Conservation (phyloP, 2,888 invertebrate species). For the Sialis lutaria region DNA sequence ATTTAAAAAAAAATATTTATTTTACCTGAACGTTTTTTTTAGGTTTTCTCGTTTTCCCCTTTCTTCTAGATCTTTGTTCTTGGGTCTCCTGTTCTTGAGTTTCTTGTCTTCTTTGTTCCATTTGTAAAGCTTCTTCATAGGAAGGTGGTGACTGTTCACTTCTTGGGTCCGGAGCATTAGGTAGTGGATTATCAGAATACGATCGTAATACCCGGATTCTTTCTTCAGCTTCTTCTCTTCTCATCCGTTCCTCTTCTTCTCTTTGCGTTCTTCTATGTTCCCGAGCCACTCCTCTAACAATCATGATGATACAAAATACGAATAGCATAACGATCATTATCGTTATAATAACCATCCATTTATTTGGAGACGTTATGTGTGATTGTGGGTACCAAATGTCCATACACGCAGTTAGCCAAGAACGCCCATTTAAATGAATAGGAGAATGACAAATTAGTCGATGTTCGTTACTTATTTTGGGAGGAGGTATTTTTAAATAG, state of each 20-base stretch:
- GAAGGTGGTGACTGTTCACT: constrained; percentile 54
- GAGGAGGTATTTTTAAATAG: constrained; percentile 37
- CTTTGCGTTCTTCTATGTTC: constrained; percentile 21
- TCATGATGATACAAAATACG: constrained; percentile 32
- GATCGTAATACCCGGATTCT: constrained; percentile 29
- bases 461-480: constrained; percentile 30
- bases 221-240: constrained; percentile 38
- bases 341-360: constrained; percentile 40
- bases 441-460: constrained; percentile 49
- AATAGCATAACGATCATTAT: constrained; percentile 34
- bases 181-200: constrained; percentile 23
- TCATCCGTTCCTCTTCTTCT: constrained; percentile 32
- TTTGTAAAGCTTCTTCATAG: constrained; percentile 58
- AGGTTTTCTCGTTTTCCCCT: no score
- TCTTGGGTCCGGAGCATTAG: constrained; percentile 48
- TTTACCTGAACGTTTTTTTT: no score
- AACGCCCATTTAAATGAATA: constrained; percentile 36
- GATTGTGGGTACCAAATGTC: constrained; percentile 36
- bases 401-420: constrained; percentile 52
- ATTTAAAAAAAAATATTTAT: no score
- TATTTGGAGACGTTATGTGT: constrained; percentile 21
- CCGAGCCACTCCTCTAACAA: constrained; percentile 35
- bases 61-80: no score
- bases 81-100: no score
- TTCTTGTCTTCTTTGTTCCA: constrained; percentile 19